Evolutionary conservation across 2,797 vertebrate species (phyloP).

Genomic region (Microchirus variegatus): DNA sequence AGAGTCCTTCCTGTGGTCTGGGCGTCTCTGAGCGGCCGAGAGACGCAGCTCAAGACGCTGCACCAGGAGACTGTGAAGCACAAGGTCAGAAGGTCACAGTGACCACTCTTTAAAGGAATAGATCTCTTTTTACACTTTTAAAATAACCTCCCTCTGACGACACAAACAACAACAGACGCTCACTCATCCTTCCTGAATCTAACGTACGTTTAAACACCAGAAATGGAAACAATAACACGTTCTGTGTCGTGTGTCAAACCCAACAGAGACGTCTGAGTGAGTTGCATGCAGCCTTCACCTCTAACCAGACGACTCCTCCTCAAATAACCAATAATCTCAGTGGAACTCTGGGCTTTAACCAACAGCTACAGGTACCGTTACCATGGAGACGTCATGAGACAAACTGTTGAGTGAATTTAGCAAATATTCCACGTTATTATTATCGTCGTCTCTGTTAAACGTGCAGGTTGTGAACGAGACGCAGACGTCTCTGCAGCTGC

Average conservation of each 20-base stretch:
- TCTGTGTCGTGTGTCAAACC: constrained; percentile 57
- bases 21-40: constrained; percentile 68
- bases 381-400: background rate
- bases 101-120: too few species aligned
- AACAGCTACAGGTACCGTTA: constrained; percentile 84
- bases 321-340: constrained; percentile 68
- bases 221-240: background rate
- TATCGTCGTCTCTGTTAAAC: too few species aligned
- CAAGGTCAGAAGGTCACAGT: constrained; percentile 75
- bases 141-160: too few species aligned
- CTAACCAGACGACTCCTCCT: constrained; percentile 79
- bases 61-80: constrained; percentile 77
- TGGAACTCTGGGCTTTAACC: constrained; percentile 48
- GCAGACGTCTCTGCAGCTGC: constrained; percentile 75
- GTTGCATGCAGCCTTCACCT: constrained; percentile 84
- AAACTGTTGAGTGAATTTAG: too few species aligned
- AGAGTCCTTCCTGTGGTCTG: constrained; percentile 74
- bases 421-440: too few species aligned
- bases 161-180: too few species aligned
- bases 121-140: too few species aligned
- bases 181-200: too few species aligned
- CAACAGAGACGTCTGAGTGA: constrained; percentile 83
- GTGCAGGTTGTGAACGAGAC: constrained; percentile 42
- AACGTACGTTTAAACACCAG: background rate
- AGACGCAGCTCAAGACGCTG: constrained; percentile 75